A percentile compares a stretch with the other conserved stretches of the same genome.
These are phyloP conservation scores for Elaphurus davidianus DNA, from an alignment of 2,113 vertebrate species.

Conservation along the genomic window DNA sequence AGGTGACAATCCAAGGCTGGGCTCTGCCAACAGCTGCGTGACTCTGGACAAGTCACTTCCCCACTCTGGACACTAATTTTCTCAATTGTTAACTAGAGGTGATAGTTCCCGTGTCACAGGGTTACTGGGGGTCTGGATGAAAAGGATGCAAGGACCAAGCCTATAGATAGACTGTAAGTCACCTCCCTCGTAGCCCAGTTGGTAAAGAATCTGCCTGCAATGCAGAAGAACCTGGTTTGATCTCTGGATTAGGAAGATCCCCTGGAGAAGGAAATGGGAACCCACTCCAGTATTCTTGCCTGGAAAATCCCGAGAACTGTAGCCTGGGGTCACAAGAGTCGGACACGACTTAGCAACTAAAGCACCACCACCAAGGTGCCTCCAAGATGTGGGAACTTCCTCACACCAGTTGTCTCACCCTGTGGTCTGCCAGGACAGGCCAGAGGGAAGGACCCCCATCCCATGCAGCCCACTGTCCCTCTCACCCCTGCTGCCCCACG, in stretches of 20 bases:
- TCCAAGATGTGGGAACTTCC: background rate
- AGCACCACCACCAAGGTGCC: background rate
- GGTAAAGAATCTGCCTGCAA: background rate
- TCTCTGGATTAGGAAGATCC: background rate
- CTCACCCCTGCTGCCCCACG: background rate
- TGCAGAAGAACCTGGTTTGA: background rate
- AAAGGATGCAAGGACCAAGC: background rate
- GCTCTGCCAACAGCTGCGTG: background rate
- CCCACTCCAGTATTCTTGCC: background rate
- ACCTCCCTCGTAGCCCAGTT: background rate
- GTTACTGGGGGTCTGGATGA: background rate
- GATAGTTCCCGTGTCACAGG: background rate
- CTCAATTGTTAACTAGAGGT: background rate
- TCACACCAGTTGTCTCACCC: background rate
- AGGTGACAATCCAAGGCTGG: background rate
- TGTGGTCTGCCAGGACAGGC: background rate
- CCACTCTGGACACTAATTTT: background rate
- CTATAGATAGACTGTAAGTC: background rate
- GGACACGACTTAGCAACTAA: background rate
- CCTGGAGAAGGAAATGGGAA: background rate
- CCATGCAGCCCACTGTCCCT: background rate
- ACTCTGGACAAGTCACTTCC: background rate
- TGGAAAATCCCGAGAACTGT: background rate
- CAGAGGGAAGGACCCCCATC: background rate
- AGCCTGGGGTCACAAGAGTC: background rate